Percentiles rank a stretch among this genome's conserved stretches.
Evolutionary conservation across 2,113 vertebrate species (phyloP).

Genomic region (Chlorocebus sabaeus): DNA sequence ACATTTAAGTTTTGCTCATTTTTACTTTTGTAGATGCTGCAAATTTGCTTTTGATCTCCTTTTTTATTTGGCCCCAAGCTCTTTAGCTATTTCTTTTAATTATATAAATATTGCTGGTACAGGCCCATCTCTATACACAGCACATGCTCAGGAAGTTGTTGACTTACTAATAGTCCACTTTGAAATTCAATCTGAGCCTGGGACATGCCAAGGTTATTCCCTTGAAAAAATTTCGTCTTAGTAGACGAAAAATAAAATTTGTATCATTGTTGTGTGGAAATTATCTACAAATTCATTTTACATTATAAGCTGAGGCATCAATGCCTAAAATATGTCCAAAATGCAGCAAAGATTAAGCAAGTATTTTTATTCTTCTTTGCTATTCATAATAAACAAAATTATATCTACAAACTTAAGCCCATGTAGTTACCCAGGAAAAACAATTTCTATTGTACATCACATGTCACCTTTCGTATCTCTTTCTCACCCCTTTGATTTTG

Average conservation of each 20-base stretch:
- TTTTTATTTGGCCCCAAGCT: background rate
- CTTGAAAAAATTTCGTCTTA: background rate
- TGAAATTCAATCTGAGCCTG: background rate
- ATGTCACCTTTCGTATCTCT: background rate
- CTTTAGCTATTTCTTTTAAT: background rate
- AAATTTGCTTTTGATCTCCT: background rate
- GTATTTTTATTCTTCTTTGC: background rate
- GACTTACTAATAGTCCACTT: background rate
- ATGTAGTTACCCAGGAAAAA: background rate
- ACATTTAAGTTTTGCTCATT: background rate
- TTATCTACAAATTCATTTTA: background rate
- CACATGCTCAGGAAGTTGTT: background rate
- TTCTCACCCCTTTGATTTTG: background rate
- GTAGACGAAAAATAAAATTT: slow-evolving; percentile 7
- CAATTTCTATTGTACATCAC: background rate
- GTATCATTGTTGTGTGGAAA: background rate
- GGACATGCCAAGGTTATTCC: background rate
- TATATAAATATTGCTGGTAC: background rate
- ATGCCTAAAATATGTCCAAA: background rate
- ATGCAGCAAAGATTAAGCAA: background rate
- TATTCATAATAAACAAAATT: background rate
- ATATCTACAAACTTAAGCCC: background rate
- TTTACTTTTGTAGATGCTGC: background rate
- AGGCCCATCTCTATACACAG: background rate
- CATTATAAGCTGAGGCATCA: background rate